Evolutionary conservation across 2,888 invertebrate genomes (phyloP).

Genomic region (Vesta saturnalis): DNA sequence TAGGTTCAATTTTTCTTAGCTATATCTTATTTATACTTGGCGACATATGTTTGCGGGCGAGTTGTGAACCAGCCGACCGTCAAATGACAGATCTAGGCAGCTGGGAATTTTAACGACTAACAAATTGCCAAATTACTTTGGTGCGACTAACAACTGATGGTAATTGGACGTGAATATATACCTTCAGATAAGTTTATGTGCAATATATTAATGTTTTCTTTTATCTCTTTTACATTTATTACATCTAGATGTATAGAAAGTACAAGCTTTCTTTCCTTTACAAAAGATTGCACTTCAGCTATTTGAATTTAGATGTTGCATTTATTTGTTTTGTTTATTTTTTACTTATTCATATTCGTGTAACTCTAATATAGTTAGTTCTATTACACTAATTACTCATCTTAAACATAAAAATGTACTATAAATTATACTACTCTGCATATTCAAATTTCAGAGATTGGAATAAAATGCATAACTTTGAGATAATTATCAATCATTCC

Average conservation of each 20-base stretch:
- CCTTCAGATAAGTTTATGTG: constrained; percentile 41
- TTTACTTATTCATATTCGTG: no score
- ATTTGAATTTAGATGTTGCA: no score
- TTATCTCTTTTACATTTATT: constrained; percentile 21
- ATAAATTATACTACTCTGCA: no score
- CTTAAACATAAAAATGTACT: no score
- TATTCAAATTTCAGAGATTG: no score
- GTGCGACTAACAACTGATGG: constrained; percentile 59
- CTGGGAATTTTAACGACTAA: constrained; percentile 66
- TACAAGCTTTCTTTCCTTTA: neutral
- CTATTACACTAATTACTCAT: no score
- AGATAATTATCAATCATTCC: no score
- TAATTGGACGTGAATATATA: constrained; percentile 64
- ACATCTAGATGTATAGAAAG: constrained; percentile 10
- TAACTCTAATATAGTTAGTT: no score
- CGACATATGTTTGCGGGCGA: constrained; percentile 62
- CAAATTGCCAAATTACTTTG: constrained; percentile 65
- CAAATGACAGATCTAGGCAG: constrained; percentile 63
- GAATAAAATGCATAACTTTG: no score
- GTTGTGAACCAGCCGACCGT: constrained; percentile 62
- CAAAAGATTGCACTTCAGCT: no score
- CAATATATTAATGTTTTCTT: constrained; percentile 35
- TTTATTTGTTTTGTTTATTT: no score
- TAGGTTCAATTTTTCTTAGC: constrained; percentile 40
- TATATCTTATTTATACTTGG: constrained; percentile 51